Evolutionary conservation across 37 sponge, comb jelly and placozoan genomes (phyloP).

Genomic region (Chondrilla cf. caribensis): DNA sequence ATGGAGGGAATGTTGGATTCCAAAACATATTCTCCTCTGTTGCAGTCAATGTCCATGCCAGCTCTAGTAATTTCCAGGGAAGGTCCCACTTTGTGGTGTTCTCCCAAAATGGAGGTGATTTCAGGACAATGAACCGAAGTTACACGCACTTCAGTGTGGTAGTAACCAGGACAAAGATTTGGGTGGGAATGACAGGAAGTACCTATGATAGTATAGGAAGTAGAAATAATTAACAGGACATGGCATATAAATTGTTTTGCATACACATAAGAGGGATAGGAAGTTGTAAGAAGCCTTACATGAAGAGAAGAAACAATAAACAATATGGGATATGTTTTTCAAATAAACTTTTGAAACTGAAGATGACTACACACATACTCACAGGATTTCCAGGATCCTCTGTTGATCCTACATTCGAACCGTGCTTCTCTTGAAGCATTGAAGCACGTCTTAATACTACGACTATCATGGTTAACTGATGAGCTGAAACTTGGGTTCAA

Average conservation of each 20-base stretch:
- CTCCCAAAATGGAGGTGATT: neutral
- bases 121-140: neutral
- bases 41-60: neutral
- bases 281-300: too few species aligned
- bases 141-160: neutral
- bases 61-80: neutral
- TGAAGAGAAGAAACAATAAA: too few species aligned
- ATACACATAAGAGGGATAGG: too few species aligned
- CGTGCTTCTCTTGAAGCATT: neutral
- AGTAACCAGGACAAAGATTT: constrained; percentile 4
- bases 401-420: neutral
- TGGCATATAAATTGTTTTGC: too few species aligned
- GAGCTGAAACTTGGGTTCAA: too few species aligned
- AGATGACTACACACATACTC: neutral
- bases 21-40: neutral
- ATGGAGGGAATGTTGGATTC: neutral
- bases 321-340: too few species aligned
- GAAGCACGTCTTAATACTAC: neutral
- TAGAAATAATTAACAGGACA: too few species aligned
- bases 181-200: neutral
- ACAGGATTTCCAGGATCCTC: neutral
- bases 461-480: too few species aligned
- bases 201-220: neutral
- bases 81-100: neutral
- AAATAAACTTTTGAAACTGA: neutral